Base-by-base conservation (phyloP, 2,797 vertebrate species). In the Poeciliopsis gracilis region DNA sequence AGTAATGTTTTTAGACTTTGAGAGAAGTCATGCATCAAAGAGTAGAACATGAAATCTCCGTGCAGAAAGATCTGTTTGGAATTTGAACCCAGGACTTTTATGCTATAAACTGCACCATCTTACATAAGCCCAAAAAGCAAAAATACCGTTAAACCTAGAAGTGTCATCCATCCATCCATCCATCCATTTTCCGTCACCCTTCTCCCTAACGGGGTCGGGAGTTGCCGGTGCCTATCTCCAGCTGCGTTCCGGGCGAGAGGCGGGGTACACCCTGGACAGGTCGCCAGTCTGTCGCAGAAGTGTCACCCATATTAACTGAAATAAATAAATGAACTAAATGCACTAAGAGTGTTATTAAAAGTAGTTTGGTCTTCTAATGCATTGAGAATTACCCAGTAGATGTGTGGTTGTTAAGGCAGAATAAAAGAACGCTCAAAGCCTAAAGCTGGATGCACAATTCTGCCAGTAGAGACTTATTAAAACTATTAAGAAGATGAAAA, bases 401-500 rank as follows among this genome's bases (percentile, higher is more conserved):
- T 59, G 57, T 59, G 13, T 6, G 57, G 53, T 25, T n/a, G 23
- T 59, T 30, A 59, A 59, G 28, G 5, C 55, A 28, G n/a, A n/a
- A 23, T 51, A 23, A 51, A 55, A 12, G 25, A 53, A 53, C 0
- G 12, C 12, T 59, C 12, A 30, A 59, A 59, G 55, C 12, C 28
- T 30, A 16, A 16, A 30, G 57, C 9, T 16, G 28, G 28, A 16
- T 2, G 13, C 28, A 59, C 28, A 61, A 30, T 28, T 30, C 57
- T 61, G 57, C 57, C 57, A 7, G 30, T 20, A 15, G 30, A 18
- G 59, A 20, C 16, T 18, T 33, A 36, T 36, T 36, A 36, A 36
- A 63, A 36, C 61, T 63, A 36, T 18, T 20, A 36, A 63, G 47
- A 20, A 63, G 47, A 83, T 87, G 67, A 73, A 10, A 73, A 47